These are phyloP conservation scores for Caradrina clavipalpis DNA, from an alignment of 2,888 invertebrate species.

Conservation along the genomic window DNA sequence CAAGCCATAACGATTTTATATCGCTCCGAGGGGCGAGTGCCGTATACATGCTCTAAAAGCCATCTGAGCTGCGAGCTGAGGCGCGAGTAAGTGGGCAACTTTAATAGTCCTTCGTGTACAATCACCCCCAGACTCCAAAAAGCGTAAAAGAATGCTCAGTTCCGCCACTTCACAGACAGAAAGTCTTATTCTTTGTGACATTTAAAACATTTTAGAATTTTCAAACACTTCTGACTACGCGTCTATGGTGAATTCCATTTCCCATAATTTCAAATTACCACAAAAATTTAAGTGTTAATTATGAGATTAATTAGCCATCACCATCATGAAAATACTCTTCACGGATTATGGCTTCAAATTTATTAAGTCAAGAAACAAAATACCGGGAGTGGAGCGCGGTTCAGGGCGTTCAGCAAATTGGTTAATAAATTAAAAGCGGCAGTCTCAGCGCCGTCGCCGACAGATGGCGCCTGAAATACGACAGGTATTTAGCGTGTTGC, in stretches of 20 bases:
- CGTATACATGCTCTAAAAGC: conserved; percentile 61
- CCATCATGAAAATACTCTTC: conserved; percentile 77
- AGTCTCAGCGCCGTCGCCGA: conserved; percentile 88
- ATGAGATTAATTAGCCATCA: conserved; percentile 71
- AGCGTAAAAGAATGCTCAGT: conserved; percentile 53
- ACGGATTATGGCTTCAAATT: conserved; percentile 85
- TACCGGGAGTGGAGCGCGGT: conserved; percentile 82
- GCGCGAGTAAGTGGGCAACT: conserved; percentile 74
- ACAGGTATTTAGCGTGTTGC: conserved; percentile 91
- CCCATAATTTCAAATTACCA: conserved; percentile 35
- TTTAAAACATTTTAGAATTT: conserved; percentile 52
- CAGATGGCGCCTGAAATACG: conserved; percentile 90
- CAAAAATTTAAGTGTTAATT: conserved; percentile 53
- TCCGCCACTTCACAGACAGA: conserved; percentile 61
- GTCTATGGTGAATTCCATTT: conserved; percentile 42
- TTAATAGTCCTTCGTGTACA: conserved; percentile 70
- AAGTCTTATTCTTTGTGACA: conserved; percentile 61
- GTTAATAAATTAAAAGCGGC: conserved; percentile 90
- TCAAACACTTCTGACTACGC: conserved; percentile 36
- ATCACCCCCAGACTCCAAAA: conserved; percentile 60
- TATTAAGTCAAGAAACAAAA: conserved; percentile 89
- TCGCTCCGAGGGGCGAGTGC: conserved; percentile 38
- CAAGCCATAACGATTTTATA: conserved; percentile 62
- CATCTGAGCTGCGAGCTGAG: conserved; percentile 68
- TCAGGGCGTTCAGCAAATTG: conserved; percentile 88